Evolutionary conservation across 2,113 vertebrate genomes (phyloP).

Genomic region (Carassius auratus): DNA sequence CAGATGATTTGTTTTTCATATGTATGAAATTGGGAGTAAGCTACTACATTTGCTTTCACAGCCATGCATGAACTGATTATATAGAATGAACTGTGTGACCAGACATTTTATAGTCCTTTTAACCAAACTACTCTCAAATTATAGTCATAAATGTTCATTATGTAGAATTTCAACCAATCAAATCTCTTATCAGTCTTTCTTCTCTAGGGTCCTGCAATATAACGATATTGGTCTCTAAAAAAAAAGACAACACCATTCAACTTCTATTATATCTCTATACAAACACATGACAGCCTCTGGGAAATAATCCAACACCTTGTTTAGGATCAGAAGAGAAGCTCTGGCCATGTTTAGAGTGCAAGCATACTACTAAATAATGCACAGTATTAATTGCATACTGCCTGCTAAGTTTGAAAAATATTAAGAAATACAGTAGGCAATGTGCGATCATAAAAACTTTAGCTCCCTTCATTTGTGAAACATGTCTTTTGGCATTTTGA

Average conservation of each 20-base stretch:
- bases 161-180: background rate
- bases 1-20: background rate
- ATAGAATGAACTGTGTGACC: background rate
- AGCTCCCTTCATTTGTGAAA: background rate
- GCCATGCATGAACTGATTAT: background rate
- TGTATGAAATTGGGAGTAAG: background rate
- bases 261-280: background rate
- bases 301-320: too few relatives aligned
- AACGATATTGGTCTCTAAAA: background rate
- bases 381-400: too few relatives aligned
- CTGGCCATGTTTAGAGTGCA: too few relatives aligned
- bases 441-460: background rate
- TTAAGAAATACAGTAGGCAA: too few relatives aligned
- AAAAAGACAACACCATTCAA: background rate
- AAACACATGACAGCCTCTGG: too few relatives aligned
- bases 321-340: too few relatives aligned
- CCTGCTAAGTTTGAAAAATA: too few relatives aligned
- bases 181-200: background rate
- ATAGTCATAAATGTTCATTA: slow-evolving; percentile 6
- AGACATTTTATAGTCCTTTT: background rate
- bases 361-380: too few relatives aligned
- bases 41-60: background rate
- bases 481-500: background rate
- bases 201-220: background rate
- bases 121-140: slow-evolving; percentile 5